Evolutionary conservation across 64 coral and sea anemone genomes (phyloP), one percentile per base, ranked within the genome.

Genomic region (Trachythela sp.): DNA sequence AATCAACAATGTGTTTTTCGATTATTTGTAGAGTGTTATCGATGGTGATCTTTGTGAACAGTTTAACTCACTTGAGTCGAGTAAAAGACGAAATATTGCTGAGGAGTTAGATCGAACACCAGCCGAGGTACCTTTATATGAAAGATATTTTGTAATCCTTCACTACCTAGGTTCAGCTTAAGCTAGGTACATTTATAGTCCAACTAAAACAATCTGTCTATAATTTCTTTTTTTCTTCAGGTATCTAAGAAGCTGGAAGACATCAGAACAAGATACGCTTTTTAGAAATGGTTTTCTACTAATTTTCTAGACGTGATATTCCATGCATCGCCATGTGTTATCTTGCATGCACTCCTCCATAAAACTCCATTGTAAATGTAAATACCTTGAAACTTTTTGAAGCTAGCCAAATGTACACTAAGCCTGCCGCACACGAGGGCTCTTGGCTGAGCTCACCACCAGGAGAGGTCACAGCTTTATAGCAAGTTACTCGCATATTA

Each of bases 41-140:
- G 96, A 99, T 54, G 96, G 96, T 0, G 96, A 99, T 68, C 77
- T 99, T 70, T 99, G 96, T 52, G 96, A 99, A 89, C 87, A 91
- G 86, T 99, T 92, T 70, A 99, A 99, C 86, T 99, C 96, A 2
- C 87, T 99, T 18, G 96, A 99, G 18, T 94, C 94, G n/a, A 87
- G 91, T 13, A 99, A 99, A 33, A 88, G 96, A 84, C 96, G 96
- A 39, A 89, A 85, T 24, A 99, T 99, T 40, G 96, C 96, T 0
- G 96, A 99, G 88, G 96, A 99, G 91, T 89, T 99, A 1, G 96
- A 99, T 54, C 93, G 96, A 75, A 99, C 96, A n/a, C 96, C 96
- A 2, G 95, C 95, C 22, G 95, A 99, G 95, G 95, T 99, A 83
- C 51, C 27, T 71, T 85, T 49, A 51, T 18, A 29, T 37, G 8